These are phyloP conservation scores for Psephotus haematonotus DNA, from an alignment of 2,113 vertebrate genomes.

Conservation along the genomic window DNA sequence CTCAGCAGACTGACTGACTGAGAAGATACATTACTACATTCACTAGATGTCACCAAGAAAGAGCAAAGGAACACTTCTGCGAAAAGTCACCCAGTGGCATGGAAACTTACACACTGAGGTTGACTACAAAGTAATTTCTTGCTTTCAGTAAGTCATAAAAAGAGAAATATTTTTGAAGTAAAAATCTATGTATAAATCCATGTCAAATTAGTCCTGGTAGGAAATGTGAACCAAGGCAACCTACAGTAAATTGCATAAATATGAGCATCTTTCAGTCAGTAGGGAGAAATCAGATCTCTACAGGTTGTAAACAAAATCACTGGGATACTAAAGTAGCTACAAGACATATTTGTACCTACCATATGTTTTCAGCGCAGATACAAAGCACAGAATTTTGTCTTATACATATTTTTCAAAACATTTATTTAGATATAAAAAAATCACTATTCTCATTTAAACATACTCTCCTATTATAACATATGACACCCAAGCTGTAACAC, in stretches of 20 bases:
- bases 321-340: neutral
- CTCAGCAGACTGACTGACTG: neutral
- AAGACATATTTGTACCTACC: neutral
- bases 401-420: neutral
- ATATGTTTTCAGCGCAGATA: neutral
- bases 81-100: neutral
- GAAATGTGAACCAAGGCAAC: neutral
- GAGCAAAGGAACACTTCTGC: neutral
- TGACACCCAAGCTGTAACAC: neutral
- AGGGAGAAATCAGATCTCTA: neutral
- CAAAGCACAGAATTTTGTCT: neutral
- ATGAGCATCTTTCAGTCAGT: neutral
- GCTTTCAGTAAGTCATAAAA: neutral
- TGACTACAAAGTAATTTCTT: neutral
- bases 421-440: neutral
- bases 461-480: neutral
- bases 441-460: neutral
- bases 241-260: neutral
- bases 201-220: neutral
- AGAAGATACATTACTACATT: neutral
- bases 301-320: neutral
- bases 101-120: neutral
- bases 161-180: neutral
- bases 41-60: neutral
- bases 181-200: neutral